These are phyloP conservation scores for Sesamia nonagrioides DNA, from an alignment of 1,140 invertebrate species.

Conservation along the genomic window DNA sequence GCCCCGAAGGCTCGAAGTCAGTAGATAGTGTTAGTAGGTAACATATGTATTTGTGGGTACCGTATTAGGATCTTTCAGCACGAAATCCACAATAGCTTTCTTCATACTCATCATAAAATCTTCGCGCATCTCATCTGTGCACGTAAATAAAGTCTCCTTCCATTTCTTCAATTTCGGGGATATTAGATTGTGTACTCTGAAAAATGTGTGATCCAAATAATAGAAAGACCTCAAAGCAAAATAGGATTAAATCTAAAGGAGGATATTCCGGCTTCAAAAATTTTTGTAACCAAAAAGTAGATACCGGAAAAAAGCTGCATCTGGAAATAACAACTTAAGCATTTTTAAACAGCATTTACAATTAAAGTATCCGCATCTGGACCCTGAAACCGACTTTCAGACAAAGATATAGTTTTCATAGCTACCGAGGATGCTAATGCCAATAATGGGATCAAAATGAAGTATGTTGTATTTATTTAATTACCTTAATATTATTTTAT, in stretches of 20 bases:
- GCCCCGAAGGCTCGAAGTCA: not conserved
- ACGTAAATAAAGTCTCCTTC: conserved; percentile 87
- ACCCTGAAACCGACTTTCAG: too few relatives aligned
- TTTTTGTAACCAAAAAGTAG: too few relatives aligned
- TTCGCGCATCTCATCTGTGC: conserved; percentile 90
- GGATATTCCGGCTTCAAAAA: too few relatives aligned
- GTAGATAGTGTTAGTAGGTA: not conserved
- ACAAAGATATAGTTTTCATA: too few relatives aligned
- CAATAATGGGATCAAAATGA: too few relatives aligned
- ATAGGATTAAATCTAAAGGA: too few relatives aligned
- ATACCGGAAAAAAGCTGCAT: too few relatives aligned
- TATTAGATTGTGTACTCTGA: conserved; percentile 83
- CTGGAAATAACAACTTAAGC: too few relatives aligned
- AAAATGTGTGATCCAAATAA: conserved; percentile 50
- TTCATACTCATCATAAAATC: conserved; percentile 95
- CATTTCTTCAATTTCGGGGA: conserved; percentile 88
- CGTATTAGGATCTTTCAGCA: conserved; percentile 92
- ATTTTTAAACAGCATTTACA: too few relatives aligned
- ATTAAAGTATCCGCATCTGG: too few relatives aligned
- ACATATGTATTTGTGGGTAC: conserved; percentile 51
- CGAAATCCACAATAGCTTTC: conserved; percentile 96
- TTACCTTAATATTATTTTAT: conserved; percentile 88
- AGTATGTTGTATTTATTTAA: conserved; percentile 15
- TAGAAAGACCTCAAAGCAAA: not conserved
- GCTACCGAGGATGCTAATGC: too few relatives aligned